Percentiles rank a stretch among this genome's conserved stretches.
Conservation (phyloP, 2,888 invertebrate species). For the Xanthorhoe designata region DNA sequence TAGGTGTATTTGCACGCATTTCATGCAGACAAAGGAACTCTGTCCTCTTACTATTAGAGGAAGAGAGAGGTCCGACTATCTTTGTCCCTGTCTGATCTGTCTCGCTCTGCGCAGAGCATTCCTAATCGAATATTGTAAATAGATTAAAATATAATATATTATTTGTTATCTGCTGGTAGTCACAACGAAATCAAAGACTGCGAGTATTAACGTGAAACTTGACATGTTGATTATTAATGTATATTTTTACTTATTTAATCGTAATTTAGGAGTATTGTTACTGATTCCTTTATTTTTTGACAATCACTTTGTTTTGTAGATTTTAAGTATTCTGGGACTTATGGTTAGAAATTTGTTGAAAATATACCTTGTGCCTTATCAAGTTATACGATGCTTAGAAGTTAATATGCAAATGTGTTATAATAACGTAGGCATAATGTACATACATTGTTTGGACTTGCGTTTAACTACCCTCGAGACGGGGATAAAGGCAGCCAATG, state of each 20-base stretch:
- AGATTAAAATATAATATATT: slow-evolving; percentile 54
- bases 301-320: slow-evolving; percentile 70
- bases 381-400: slow-evolving; percentile 12
- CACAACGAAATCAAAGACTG: slow-evolving; percentile 85
- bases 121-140: slow-evolving; percentile 81
- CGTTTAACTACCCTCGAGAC: background rate
- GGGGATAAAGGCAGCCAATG: background rate
- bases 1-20: slow-evolving; percentile 54
- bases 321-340: slow-evolving; percentile 48
- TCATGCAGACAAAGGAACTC: slow-evolving; percentile 32
- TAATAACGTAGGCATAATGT: background rate
- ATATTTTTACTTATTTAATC: slow-evolving; percentile 78
- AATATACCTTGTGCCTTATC: slow-evolving; percentile 8
- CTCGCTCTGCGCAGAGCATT: slow-evolving; percentile 76
- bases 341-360: slow-evolving; percentile 30
- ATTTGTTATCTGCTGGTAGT: slow-evolving; percentile 75
- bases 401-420: background rate
- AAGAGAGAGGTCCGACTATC: slow-evolving; percentile 19
- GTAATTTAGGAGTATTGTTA: slow-evolving; percentile 65
- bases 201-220: slow-evolving; percentile 68
- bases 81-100: slow-evolving; percentile 24
- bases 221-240: slow-evolving; percentile 63
- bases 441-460: background rate
- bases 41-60: slow-evolving; percentile 11
- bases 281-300: slow-evolving; percentile 80